Conservation (phyloP, 1,140 invertebrate species). For the Wiebesia pumilae region DNA sequence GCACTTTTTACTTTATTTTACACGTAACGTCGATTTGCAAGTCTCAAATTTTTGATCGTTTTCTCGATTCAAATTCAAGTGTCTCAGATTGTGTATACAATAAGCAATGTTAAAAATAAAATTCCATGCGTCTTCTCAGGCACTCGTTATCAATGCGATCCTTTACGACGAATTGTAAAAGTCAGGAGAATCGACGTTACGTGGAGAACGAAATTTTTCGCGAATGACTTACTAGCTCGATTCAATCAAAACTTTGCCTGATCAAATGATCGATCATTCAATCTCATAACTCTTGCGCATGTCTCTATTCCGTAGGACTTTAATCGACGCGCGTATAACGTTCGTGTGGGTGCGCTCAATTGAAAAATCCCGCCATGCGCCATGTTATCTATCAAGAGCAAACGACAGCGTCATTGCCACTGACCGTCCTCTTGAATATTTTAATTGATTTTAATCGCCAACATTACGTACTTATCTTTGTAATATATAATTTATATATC, state of each 20-base stretch:
- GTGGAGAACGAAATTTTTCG: background rate
- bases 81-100: conserved; percentile 49
- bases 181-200: background rate
- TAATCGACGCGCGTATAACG: background rate
- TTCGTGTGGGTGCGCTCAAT: background rate
- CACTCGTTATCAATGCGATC: background rate
- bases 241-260: background rate
- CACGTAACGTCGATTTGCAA: background rate
- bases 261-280: background rate
- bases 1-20: background rate
- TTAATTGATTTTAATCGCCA: conserved; percentile 49
- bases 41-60: background rate
- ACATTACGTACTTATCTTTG: conserved; percentile 43
- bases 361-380: background rate
- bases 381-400: background rate
- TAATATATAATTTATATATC: conserved; percentile 50
- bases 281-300: background rate
- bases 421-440: background rate
- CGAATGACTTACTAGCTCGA: background rate
- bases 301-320: background rate
- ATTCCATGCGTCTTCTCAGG: conserved; percentile 50
- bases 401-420: background rate
- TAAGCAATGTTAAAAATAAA: conserved; percentile 72
- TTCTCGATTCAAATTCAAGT: conserved; percentile 25
- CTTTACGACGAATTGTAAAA: background rate